phyloP scores from a whole-genome alignment of 2,888 invertebrate species.

The Oscheius myriophilus region DNA sequence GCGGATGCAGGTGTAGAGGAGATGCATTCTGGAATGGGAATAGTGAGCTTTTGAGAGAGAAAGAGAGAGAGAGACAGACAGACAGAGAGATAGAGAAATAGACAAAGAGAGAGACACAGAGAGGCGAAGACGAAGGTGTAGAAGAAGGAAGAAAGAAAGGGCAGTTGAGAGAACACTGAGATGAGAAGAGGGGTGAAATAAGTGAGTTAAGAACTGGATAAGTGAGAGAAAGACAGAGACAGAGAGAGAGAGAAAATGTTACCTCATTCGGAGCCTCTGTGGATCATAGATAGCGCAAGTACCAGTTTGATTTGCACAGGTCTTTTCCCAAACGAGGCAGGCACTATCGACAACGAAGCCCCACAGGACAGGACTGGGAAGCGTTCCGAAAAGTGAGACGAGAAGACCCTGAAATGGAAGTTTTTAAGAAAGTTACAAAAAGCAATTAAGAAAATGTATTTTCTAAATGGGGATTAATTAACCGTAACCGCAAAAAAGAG shows the following conservation, averaged over 20 bases:
- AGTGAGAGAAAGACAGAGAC: constrained; percentile 1
- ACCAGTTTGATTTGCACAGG: constrained; percentile 66
- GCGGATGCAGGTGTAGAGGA: constrained; percentile 61
- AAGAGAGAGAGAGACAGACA: no score
- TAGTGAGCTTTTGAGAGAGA: background rate
- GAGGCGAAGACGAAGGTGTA: no score
- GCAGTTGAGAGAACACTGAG: no score
- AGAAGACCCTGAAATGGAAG: constrained; percentile 55
- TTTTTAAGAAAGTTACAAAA: background rate
- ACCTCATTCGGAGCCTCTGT: constrained; percentile 60
- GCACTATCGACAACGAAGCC: constrained; percentile 72
- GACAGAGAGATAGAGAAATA: no score
- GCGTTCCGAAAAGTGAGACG: constrained; percentile 66
- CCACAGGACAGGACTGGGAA: constrained; percentile 72
- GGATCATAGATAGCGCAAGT: constrained; percentile 72
- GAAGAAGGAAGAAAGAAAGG: no score
- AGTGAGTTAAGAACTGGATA: background rate
- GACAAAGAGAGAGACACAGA: no score
- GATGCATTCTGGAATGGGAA: constrained; percentile 59
- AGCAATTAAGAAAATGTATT: background rate
- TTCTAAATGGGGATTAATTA: no score
- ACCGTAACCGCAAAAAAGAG: no score
- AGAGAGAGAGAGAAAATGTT: constrained; percentile 1
- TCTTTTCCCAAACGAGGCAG: constrained; percentile 72
- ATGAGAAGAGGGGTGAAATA: background rate